Conservation (phyloP, 2,888 invertebrate genomes). For the Eristalinus sepulchralis region DNA sequence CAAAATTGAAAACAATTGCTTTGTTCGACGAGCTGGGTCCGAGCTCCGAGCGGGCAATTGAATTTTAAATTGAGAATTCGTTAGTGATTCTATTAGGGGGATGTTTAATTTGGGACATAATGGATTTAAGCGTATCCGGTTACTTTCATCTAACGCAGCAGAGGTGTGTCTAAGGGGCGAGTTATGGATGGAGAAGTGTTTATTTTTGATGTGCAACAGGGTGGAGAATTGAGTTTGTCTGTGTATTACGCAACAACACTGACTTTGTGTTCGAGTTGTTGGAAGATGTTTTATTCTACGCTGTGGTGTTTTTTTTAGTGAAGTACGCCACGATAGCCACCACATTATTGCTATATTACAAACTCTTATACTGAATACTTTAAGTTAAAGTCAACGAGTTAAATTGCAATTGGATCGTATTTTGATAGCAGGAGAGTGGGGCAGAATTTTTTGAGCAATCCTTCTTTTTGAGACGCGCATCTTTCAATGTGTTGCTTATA, state of each 20-base stretch:
- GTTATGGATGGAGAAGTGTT: neutral
- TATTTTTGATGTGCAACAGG: neutral
- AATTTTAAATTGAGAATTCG: neutral
- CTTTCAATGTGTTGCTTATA: too few species aligned
- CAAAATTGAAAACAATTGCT: conserved; percentile 18
- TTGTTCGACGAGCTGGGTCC: neutral
- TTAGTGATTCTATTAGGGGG: neutral
- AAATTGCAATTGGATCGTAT: too few species aligned
- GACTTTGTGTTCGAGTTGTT: too few species aligned
- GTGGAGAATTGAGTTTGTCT: neutral
- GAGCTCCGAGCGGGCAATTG: neutral
- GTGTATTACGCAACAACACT: neutral
- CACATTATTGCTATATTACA: too few species aligned
- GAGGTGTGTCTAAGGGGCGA: neutral
- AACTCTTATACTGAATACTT: too few species aligned
- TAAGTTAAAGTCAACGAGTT: too few species aligned
- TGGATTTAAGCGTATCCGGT: neutral
- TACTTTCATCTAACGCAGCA: neutral
- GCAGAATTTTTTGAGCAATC: too few species aligned
- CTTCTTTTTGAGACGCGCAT: too few species aligned
- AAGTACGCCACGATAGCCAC: too few species aligned
- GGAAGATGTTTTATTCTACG: too few species aligned
- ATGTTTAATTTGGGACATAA: neutral
- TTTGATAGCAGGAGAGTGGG: too few species aligned
- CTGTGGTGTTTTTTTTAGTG: too few species aligned